Base-by-base conservation (phyloP, 2,888 invertebrate genomes). In the Heliconius cydno region DNA sequence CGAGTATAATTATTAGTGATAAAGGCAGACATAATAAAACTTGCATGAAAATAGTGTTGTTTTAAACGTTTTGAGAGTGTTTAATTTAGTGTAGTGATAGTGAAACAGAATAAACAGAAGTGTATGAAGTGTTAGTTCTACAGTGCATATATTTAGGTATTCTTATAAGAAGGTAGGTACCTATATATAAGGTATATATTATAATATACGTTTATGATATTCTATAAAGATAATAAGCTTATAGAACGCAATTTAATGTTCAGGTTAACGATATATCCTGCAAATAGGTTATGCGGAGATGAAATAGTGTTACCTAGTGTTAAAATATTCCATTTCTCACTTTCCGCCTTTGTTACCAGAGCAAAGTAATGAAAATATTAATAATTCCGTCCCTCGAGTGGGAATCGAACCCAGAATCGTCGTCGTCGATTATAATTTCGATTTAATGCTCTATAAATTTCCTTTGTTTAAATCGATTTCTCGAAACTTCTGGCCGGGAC, bases 1-100 rank as follows among this genome's bases (percentile, higher is more conserved):
- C 34, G 76, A 71, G 71, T 73, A 68, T 52, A 73, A 67, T 73
- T 79, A 57, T 60, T 66, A 71, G 28, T 60, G 72, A 80, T 79
- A 73, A 76, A 65, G 28, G 19, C n/a, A 67, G 71, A 76, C 38
- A 76, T 57, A 66, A 71, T 63, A 76, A 1, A 30, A 63, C 25
- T 76, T 38, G 30, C 19, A 65, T 65, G 28, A 65, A 76, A 52
- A 79, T 46, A 4, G 19, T n/a, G 6, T 57, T 60, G 15, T 19
- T 41, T 63, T 19, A n/a, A 22, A 28, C 12, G 6, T 28, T 22
- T 25, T 28, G 65, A 65, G 1, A 19, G 19, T 19, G 38, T 74
- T 30, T 68, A 6, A 12, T 38, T n/a, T 12, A 9, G 66, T 30
- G 9, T 30, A 30, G n/a, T 10, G 38, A 38, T 68, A 38, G 30